Base-by-base conservation (phyloP, 53 echinoderm and acorn worm species). In the Arbacia lixula region DNA sequence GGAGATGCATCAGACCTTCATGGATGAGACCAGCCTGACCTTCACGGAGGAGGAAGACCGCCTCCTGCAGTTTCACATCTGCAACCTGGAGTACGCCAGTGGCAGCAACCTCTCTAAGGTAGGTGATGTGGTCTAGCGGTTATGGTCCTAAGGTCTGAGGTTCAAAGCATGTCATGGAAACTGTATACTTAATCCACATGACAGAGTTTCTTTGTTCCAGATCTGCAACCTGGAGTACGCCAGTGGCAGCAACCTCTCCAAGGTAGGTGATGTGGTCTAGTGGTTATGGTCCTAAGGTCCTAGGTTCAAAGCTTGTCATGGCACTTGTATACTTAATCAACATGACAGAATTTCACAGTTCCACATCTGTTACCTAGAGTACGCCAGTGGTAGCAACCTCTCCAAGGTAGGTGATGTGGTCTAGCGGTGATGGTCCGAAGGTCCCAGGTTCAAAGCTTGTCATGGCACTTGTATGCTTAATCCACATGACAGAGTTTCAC, bases 161-260 rank as follows among this genome's bases (percentile, higher is more conserved):
- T n/a, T n/a, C n/a, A n/a, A n/a, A n/a, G n/a, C n/a, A n/a, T n/a
- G n/a, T n/a, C n/a, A n/a, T n/a, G n/a, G n/a, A n/a, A n/a, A n/a
- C n/a, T n/a, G n/a, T n/a, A n/a, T n/a, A n/a, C n/a, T n/a, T n/a
- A n/a, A n/a, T n/a, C n/a, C n/a, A n/a, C n/a, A n/a, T n/a, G 86
- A 90, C 84, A 90, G 85, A 58, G 28, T 94, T 0, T 86, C 95
- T 14, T 92, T 92, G 86, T 98, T 98, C 43, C 99, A 98, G 71
- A 90, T 98, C 86, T 91, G 99, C 32, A 98, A 98, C 65, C 77
- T 98, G 34, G 99, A 98, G 76, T 98, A 99, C 69, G 95, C 95
- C 3, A 95, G 99, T 32, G 99, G 99, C 24, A 89, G 92, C 51
- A 88, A 95, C 64, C 89, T 99, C 19, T 85, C 98, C 16, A 93